Percentiles rank a stretch among this genome's conserved stretches.
Evolutionary conservation across 2,797 vertebrate genomes (phyloP).

Genomic region (Myotis planiceps): DNA sequence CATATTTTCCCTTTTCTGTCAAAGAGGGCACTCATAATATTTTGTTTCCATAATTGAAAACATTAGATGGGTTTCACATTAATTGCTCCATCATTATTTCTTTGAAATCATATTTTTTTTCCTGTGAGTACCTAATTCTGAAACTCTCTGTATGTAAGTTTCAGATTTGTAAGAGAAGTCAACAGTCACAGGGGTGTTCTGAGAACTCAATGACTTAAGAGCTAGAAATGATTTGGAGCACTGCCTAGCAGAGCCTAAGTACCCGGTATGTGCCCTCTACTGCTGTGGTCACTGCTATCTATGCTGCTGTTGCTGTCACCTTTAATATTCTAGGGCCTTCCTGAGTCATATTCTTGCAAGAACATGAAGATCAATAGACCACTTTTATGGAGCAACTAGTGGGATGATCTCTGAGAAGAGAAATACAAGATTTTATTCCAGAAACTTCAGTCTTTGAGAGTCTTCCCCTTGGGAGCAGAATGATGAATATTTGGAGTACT

Average conservation of each 20-base stretch:
- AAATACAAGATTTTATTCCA: neutral
- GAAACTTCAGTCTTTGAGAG: constrained; percentile 6
- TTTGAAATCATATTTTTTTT: neutral
- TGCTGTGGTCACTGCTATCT: neutral
- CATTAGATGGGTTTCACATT: neutral
- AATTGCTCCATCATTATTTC: neutral
- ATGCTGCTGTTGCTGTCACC: neutral
- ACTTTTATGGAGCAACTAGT: neutral
- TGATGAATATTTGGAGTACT: constrained; percentile 9
- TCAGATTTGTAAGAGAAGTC: neutral
- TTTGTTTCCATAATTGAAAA: neutral
- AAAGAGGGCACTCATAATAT: neutral
- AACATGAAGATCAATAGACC: neutral
- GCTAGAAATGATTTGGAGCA: neutral
- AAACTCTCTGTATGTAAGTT: neutral
- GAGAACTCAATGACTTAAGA: neutral
- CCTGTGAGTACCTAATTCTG: neutral
- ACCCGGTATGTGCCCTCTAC: fast-evolving
- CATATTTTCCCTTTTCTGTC: neutral
- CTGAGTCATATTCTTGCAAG: neutral
- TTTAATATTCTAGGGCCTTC: neutral
- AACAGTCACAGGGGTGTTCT: neutral
- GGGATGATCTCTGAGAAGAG: neutral
- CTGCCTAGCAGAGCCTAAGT: neutral
- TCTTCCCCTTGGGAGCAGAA: neutral